Evolutionary conservation across 2,797 vertebrate species (phyloP).

Genomic region (Xiphorhynchus erythropygius): DNA sequence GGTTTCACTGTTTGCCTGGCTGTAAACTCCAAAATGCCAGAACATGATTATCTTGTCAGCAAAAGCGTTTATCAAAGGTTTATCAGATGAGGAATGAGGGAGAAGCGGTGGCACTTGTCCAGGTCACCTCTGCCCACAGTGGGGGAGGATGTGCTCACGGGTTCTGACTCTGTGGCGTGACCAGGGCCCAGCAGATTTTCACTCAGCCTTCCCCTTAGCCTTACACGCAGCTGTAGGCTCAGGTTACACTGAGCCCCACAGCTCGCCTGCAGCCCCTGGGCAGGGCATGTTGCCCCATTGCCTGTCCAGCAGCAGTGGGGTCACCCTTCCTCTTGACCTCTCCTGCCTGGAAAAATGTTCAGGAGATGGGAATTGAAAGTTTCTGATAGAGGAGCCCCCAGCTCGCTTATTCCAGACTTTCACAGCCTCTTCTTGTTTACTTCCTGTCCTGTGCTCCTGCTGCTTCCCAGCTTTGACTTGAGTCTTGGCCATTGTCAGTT

Average conservation of each 20-base stretch:
- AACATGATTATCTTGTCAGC: background rate
- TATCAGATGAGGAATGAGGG: background rate
- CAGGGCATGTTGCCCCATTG: background rate
- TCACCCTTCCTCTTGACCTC: background rate
- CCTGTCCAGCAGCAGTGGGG: background rate
- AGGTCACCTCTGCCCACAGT: background rate
- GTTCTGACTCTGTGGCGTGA: rapidly evolving
- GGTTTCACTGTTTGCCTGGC: rapidly evolving
- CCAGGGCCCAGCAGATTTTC: background rate
- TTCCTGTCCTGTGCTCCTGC: rapidly evolving
- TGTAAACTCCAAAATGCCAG: background rate
- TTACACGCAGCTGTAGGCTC: rapidly evolving
- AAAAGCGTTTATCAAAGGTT: background rate
- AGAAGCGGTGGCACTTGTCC: background rate
- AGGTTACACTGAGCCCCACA: background rate
- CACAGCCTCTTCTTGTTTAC: background rate
- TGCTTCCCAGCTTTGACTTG: background rate
- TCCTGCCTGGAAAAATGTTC: background rate
- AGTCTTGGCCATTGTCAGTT: background rate
- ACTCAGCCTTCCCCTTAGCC: background rate
- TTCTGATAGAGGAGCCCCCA: background rate
- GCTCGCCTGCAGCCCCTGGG: background rate
- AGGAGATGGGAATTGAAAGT: rapidly evolving
- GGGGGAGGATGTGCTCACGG: background rate
- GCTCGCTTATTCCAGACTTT: background rate